These are phyloP conservation scores for Chauna torquata DNA, from an alignment of 2,113 vertebrate genomes.

Conservation along the genomic window DNA sequence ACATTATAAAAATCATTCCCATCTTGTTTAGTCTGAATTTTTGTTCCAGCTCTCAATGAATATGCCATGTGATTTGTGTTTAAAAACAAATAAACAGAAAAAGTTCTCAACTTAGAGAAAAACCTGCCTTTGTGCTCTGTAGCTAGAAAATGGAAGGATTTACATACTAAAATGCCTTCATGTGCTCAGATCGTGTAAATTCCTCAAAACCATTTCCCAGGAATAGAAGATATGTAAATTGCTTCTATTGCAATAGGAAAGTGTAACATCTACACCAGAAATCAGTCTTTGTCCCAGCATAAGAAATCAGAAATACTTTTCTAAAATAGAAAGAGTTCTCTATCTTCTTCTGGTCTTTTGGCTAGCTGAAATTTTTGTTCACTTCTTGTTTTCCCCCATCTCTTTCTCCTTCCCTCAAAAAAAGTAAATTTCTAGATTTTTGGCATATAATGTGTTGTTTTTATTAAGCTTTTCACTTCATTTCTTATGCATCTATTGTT, in stretches of 20 bases:
- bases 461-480: neutral
- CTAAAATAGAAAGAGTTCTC: neutral
- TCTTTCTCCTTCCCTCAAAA: neutral
- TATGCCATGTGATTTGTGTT: constrained; percentile 48
- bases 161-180: constrained; percentile 59
- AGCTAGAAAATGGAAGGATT: constrained; percentile 55
- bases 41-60: constrained; percentile 38
- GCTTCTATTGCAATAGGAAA: constrained; percentile 17
- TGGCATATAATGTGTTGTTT: neutral
- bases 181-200: constrained; percentile 68
- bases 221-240: constrained; percentile 65
- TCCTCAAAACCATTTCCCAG: constrained; percentile 24
- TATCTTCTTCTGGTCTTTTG: neutral
- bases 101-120: neutral
- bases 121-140: constrained; percentile 18
- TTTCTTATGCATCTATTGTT: neutral
- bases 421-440: neutral
- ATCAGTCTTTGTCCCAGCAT: constrained; percentile 42
- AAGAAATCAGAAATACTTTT: constrained; percentile 33
- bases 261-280: constrained; percentile 54
- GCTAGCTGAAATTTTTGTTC: neutral
- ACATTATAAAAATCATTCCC: constrained; percentile 34
- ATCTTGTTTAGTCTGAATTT: constrained; percentile 26
- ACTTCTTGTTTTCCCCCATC: neutral
- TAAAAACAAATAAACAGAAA: neutral